These are phyloP conservation scores for Eulemur albifrons DNA, from an alignment of 2,797 vertebrate genomes.

Conservation along the genomic window DNA sequence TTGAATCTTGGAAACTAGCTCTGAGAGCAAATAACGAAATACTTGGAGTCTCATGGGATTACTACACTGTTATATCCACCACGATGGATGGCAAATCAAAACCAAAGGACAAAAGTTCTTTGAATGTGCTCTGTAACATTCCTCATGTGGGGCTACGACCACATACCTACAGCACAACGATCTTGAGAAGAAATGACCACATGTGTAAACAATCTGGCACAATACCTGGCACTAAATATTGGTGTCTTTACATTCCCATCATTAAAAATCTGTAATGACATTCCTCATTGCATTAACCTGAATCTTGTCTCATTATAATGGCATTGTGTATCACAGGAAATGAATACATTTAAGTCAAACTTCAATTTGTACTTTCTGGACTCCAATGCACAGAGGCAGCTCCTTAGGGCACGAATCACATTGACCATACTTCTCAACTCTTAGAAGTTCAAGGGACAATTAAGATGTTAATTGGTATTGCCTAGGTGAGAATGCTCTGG, in stretches of 20 bases:
- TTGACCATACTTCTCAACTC: neutral
- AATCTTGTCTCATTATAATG: neutral
- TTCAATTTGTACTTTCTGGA: slow-evolving; percentile 16
- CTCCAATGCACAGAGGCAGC: neutral
- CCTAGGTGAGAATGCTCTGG: neutral
- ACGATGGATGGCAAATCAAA: neutral
- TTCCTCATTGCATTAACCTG: neutral
- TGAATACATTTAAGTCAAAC: slow-evolving; percentile 8
- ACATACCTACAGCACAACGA: neutral
- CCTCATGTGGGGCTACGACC: neutral
- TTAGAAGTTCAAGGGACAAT: neutral
- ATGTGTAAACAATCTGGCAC: neutral
- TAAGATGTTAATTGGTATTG: neutral
- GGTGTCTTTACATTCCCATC: neutral
- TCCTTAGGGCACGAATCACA: neutral
- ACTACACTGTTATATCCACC: neutral
- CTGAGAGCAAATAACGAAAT: neutral
- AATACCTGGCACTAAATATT: neutral
- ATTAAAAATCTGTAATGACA: neutral
- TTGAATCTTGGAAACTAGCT: neutral
- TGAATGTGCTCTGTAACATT: neutral
- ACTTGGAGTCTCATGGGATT: neutral
- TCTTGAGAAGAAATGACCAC: neutral
- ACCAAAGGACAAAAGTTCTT: neutral
- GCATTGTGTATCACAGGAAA: neutral